phyloP scores from a whole-genome alignment of 2,888 invertebrate genomes.

The Brenthis ino region DNA sequence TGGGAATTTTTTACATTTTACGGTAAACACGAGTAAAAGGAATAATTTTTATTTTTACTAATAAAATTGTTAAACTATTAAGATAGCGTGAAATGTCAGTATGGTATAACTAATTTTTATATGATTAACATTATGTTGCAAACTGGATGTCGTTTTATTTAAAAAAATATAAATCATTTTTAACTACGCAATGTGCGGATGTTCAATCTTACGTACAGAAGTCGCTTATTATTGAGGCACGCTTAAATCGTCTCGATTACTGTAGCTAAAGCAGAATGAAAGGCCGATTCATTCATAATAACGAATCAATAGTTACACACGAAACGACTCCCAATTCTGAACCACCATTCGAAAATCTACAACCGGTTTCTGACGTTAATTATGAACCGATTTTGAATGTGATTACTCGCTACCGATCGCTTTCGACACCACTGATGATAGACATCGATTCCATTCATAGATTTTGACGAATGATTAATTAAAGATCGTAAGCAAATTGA shows the following conservation, averaged over 20 bases:
- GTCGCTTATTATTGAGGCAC: constrained; percentile 57
- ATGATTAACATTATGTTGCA: background rate
- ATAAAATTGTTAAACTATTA: background rate
- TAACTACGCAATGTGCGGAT: background rate
- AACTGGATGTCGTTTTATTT: background rate
- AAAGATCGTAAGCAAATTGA: constrained; percentile 40
- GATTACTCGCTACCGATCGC: constrained; percentile 73
- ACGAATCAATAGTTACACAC: constrained; percentile 64
- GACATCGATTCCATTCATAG: constrained; percentile 71
- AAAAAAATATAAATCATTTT: background rate
- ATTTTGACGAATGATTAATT: constrained; percentile 67
- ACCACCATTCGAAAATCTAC: constrained; percentile 56
- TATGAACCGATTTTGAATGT: constrained; percentile 73
- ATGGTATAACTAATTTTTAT: background rate
- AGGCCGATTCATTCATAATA: constrained; percentile 78
- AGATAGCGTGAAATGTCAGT: background rate
- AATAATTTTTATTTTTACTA: constrained; percentile 6
- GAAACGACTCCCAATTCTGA: constrained; percentile 65
- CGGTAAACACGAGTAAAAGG: constrained; percentile 33
- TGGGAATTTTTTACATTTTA: constrained; percentile 36
- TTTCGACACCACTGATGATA: constrained; percentile 62
- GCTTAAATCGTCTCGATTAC: constrained; percentile 56
- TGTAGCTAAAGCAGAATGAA: constrained; percentile 61
- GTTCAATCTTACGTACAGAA: constrained; percentile 18
- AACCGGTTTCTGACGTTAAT: constrained; percentile 75